phyloP scores from a whole-genome alignment of 2,888 invertebrate species.

The Suillia variegata region DNA sequence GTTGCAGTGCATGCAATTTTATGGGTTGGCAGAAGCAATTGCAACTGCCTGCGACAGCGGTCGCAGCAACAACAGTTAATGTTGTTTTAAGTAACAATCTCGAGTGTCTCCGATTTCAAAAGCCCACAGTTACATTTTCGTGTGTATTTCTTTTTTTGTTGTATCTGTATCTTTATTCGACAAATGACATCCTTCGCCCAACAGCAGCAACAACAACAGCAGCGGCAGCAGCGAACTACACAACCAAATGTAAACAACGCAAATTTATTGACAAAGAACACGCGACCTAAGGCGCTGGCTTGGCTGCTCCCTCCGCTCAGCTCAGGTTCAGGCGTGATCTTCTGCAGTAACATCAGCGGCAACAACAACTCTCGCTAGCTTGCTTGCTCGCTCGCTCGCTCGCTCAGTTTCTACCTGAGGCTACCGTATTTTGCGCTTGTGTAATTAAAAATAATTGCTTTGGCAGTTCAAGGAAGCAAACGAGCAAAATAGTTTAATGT shows the following conservation, averaged over 20 bases:
- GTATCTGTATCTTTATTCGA: background rate
- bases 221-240: too few relatives aligned
- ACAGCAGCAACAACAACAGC: too few relatives aligned
- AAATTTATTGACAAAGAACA: slow-evolving; percentile 42
- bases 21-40: background rate
- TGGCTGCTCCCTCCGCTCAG: background rate
- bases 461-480: too few relatives aligned
- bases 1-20: background rate
- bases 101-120: background rate
- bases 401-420: background rate
- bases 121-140: background rate
- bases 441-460: background rate
- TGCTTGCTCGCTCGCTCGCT: too few relatives aligned
- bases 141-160: background rate
- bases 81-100: background rate
- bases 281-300: slow-evolving; percentile 28
- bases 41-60: background rate
- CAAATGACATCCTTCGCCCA: background rate
- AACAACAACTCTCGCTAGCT: background rate
- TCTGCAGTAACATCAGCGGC: too few relatives aligned
- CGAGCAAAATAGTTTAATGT: too few relatives aligned
- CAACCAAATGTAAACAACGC: background rate
- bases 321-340: background rate
- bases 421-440: background rate
- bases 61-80: background rate